Percentiles rank a stretch among this genome's conserved stretches.
phyloP scores from a whole-genome alignment of 2,113 vertebrate genomes.

The Conger conger region DNA sequence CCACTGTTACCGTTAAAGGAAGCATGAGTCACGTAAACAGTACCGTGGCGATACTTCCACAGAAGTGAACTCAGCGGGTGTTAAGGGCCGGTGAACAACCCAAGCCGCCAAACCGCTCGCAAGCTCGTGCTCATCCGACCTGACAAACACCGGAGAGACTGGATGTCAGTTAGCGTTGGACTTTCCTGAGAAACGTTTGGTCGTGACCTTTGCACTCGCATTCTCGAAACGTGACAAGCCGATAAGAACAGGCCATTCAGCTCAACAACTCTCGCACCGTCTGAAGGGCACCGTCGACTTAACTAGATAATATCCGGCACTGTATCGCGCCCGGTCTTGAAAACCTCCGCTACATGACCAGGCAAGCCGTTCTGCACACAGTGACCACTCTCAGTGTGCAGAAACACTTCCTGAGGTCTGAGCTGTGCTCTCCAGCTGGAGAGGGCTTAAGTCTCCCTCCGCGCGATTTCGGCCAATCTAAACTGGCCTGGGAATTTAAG shows the following conservation, averaged over 20 bases:
- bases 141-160: neutral
- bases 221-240: neutral
- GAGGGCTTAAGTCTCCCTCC: neutral
- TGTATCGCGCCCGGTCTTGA: too few species aligned
- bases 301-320: too few species aligned
- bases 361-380: too few species aligned
- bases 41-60: neutral
- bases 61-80: neutral
- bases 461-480: neutral
- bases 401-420: too few species aligned
- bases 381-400: too few species aligned
- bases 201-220: neutral
- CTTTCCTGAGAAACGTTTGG: neutral
- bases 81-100: neutral
- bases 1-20: neutral
- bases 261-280: too few species aligned
- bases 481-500: neutral
- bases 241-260: too few species aligned
- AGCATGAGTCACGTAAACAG: neutral
- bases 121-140: neutral
- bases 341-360: too few species aligned
- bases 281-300: too few species aligned
- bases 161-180: neutral
- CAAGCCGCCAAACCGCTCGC: neutral
- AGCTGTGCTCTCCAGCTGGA: slow-evolving; percentile 2